Base-by-base conservation (phyloP, 2,113 vertebrate species). In the Platysternon megacephalum region DNA sequence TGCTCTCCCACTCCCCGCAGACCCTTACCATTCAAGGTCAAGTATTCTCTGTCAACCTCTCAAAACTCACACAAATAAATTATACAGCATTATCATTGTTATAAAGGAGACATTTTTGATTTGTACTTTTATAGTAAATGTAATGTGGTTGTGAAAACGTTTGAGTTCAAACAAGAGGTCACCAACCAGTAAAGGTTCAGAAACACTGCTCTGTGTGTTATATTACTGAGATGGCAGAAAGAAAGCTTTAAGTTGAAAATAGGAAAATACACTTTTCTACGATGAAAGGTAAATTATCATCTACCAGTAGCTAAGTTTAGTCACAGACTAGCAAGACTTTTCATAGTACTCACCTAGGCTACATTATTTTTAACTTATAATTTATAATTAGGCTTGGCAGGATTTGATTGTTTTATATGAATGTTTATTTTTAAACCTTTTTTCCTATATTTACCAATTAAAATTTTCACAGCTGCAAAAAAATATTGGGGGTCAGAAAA, bases 191-290 rank as follows among this genome's bases (percentile, higher is more conserved):
- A 89, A n/a, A 19, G 39, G 28, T 74, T 83, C 46, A 76, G 89
- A 88, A 95, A 91, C 72, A 65, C 0, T 1, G 35, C 89, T 85
- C 55, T 87, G 55, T 1, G 56, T 83, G 91, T 84, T 46, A 28
- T 2, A 22, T 24, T 72, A 88, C 76, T 86, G 91, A 92, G 87
- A 83, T 79, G 83, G 53, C 85, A 29, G 81, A 92, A 81, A 89
- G 93, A 91, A 83, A 92, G 81, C 79, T 91, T 86, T 87, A 95
- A 85, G 79, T 29, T 90, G 46, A 94, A 55, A 96, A 53, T n/a
- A 91, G 91, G 87, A 93, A 96, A 94, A 96, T 48, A n/a, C 42
- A 65, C 56, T 91, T 58, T 84, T 44, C 88, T 85, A 65, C 88
- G 79, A 65, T 0, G 0, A 94, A 84, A 97, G 93, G 86, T 1